phyloP scores from a whole-genome alignment of 2,113 vertebrate species.

The Pluvialis apricaria region DNA sequence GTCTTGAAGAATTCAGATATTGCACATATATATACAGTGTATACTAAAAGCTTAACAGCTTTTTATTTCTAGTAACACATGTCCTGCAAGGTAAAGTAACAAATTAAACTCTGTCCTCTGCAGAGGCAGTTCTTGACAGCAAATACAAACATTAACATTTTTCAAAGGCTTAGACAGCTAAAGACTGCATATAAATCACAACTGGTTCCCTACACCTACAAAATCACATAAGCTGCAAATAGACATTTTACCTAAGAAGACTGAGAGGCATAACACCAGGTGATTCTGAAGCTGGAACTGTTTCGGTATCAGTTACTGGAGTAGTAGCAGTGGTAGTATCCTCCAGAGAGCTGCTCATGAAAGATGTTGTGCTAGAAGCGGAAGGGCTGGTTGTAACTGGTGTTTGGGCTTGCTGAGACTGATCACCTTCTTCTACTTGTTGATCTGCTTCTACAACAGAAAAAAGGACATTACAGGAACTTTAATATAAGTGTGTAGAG shows the following conservation, averaged over 20 bases:
- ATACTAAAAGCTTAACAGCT: not conserved
- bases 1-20: not conserved
- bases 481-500: not conserved
- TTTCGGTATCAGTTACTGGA: constrained; percentile 95
- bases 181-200: not conserved
- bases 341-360: constrained; percentile 98
- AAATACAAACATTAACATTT: not conserved
- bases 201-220: not conserved
- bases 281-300: constrained; percentile 91
- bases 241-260: constrained; percentile 84
- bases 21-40: not conserved
- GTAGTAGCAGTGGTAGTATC: constrained; percentile 98
- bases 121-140: not conserved
- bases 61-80: not conserved
- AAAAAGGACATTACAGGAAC: not conserved
- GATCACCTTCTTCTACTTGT: constrained; percentile 86
- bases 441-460: constrained; percentile 79
- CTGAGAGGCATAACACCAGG: constrained; percentile 98
- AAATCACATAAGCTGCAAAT: not conserved
- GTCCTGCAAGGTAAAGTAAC: not conserved
- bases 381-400: constrained; percentile 97
- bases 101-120: not conserved
- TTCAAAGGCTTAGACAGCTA: not conserved
- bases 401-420: constrained; percentile 88
- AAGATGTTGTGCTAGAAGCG: constrained; percentile 96